phyloP scores from a whole-genome alignment of 2,113 vertebrate genomes.

The Procapra przewalskii region DNA sequence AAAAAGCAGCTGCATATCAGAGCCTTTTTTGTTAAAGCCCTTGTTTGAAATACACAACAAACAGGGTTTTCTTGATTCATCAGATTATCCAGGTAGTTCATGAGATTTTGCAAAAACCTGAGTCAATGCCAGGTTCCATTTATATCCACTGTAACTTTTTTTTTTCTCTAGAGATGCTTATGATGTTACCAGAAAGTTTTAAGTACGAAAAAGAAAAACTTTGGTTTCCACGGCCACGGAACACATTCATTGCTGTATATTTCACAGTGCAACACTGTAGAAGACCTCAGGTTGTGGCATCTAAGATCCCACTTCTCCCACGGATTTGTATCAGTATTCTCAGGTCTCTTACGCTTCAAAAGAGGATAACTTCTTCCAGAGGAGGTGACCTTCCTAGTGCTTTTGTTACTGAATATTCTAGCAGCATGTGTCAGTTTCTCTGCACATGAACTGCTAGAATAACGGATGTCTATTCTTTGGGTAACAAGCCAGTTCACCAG shows the following conservation, averaged over 20 bases:
- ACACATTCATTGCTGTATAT: background rate
- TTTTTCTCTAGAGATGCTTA: constrained; percentile 13
- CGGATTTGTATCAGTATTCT: background rate
- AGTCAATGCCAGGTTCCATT: background rate
- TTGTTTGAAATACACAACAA: constrained; percentile 32
- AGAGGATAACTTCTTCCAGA: background rate
- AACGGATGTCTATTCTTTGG: background rate
- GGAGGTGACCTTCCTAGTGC: background rate
- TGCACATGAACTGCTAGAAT: background rate
- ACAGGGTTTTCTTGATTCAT: constrained; percentile 52
- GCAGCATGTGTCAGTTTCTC: background rate
- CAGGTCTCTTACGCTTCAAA: background rate
- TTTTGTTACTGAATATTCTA: background rate
- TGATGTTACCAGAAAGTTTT: background rate
- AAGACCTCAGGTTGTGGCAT: background rate
- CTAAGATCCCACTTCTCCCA: background rate
- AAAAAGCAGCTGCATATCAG: constrained; percentile 65
- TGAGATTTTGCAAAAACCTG: background rate
- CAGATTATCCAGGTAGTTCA: constrained; percentile 22
- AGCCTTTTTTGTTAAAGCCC: constrained; percentile 64
- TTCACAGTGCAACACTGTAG: background rate
- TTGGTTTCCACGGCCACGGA: background rate
- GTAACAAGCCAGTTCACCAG: background rate
- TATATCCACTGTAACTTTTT: constrained; percentile 9
- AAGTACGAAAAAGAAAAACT: background rate